Conservation (phyloP, 2,888 invertebrate species). For the Eilema sororculum region DNA sequence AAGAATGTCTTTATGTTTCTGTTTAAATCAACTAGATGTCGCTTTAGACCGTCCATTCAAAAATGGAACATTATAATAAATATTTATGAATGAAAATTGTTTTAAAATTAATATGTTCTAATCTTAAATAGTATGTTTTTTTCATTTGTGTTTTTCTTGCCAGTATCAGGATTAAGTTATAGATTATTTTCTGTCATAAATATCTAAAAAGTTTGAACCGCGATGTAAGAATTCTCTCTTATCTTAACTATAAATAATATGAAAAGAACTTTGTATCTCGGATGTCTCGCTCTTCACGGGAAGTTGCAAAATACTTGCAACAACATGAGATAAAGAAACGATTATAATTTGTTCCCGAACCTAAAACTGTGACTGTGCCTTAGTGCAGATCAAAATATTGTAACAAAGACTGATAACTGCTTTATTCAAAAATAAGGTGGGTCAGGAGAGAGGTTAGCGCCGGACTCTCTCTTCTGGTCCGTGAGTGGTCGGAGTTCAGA, state of each 20-base stretch:
- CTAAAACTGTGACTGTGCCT: slow-evolving; percentile 47
- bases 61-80: neutral
- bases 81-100: neutral
- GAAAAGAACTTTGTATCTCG: slow-evolving; percentile 11
- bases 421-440: slow-evolving; percentile 57
- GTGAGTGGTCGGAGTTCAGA: slow-evolving; percentile 73
- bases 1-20: slow-evolving; percentile 6
- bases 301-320: slow-evolving; percentile 61
- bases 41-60: neutral
- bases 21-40: slow-evolving; percentile 35
- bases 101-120: neutral
- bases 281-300: slow-evolving; percentile 80
- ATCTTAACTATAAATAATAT: slow-evolving; percentile 19
- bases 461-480: slow-evolving; percentile 60
- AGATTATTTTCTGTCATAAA: neutral
- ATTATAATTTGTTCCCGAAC: slow-evolving; percentile 52
- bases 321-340: slow-evolving; percentile 49
- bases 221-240: slow-evolving; percentile 51
- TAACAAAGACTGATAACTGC: slow-evolving; percentile 34
- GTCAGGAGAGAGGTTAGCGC: slow-evolving; percentile 66
- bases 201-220: slow-evolving; percentile 45
- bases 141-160: neutral
- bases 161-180: neutral
- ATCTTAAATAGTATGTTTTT: neutral
- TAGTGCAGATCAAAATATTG: slow-evolving; percentile 59